Percentiles rank a stretch among this genome's conserved stretches.
These are phyloP conservation scores for Cyanistes caeruleus DNA, from an alignment of 2,113 vertebrate genomes.

Conservation along the genomic window DNA sequence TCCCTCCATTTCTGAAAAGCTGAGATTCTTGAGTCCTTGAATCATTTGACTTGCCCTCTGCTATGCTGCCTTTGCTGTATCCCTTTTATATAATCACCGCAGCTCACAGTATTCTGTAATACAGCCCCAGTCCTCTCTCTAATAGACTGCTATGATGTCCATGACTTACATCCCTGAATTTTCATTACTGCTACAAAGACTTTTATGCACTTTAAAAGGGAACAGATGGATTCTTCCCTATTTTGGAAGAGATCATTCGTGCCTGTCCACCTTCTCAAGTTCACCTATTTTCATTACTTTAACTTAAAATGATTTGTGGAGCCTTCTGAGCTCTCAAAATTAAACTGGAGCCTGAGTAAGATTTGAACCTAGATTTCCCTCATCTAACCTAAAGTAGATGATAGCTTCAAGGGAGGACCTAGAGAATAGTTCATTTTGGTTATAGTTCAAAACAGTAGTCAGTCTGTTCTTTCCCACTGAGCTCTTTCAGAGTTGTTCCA, in stretches of 20 bases:
- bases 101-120: conserved; percentile 43
- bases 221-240: conserved; percentile 66
- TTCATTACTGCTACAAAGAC: conserved; percentile 66
- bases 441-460: conserved; percentile 61
- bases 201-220: conserved; percentile 58
- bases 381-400: conserved; percentile 49
- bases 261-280: conserved; percentile 67
- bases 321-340: conserved; percentile 64
- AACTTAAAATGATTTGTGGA: conserved; percentile 62
- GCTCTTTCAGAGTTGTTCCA: conserved; percentile 56
- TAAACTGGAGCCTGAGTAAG: conserved; percentile 52
- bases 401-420: conserved; percentile 53
- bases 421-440: conserved; percentile 65
- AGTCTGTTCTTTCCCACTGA: conserved; percentile 50
- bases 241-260: conserved; percentile 60
- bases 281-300: conserved; percentile 67
- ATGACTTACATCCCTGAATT: conserved; percentile 70
- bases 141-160: conserved; percentile 63
- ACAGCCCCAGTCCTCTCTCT: conserved; percentile 40
- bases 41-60: conserved; percentile 53
- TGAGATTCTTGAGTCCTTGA: conserved; percentile 45
- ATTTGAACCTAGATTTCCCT: conserved; percentile 65
- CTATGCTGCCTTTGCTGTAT: conserved; percentile 45
- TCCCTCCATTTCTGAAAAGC: conserved; percentile 36
- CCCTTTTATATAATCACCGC: conserved; percentile 50